Evolutionary conservation across 1,140 invertebrate species (phyloP), one percentile per base, ranked within the genome.

Genomic region (Brachionus manjavacas): DNA sequence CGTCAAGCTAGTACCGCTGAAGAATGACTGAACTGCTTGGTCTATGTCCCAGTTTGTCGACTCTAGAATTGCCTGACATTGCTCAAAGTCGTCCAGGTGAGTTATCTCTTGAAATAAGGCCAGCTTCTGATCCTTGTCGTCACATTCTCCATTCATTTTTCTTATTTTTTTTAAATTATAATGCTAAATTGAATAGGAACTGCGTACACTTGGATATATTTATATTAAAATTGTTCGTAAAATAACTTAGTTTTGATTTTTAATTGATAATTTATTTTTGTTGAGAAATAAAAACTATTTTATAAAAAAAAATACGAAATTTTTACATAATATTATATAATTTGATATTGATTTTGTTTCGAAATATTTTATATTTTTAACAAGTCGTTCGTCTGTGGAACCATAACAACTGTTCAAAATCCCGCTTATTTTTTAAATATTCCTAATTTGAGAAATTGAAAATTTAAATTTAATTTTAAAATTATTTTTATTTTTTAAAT

Each of bases 31-130:
- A 6, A 80, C 35, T 20, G 78, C 78, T 12, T 80, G 78, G 49
- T 80, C 78, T 8, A 80, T 14, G 25, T 80, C 55, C 78, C 78
- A 80, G 28, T 80, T 55, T 16, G 78, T 64, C 16, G 78, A 80
- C 46, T 80, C 78, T 12, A 80, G 25, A 55, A 80, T 80, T 12
- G 78, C 78, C 20, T 60, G 49, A 80, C 78, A 80, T 41, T 80
- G 78, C 23, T 80, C 49, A 20, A 80, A 60, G 46, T 80, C 78
- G 78, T 80, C 78, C 11, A 80, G 25, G 4, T 80, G 78, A 60
- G 78, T 80, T 80, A 80, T 55, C 35, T 80, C 78, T 55, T 80
- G 78, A 80, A 80, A 80, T 20, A 39, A 11, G 25, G 78, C 78
- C 41, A 80, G 46, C 25, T 64, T 80, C 16, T 31, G 46, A 35